Evolutionary conservation across 2,888 invertebrate species (phyloP).

Genomic region (Anorthoa munda): DNA sequence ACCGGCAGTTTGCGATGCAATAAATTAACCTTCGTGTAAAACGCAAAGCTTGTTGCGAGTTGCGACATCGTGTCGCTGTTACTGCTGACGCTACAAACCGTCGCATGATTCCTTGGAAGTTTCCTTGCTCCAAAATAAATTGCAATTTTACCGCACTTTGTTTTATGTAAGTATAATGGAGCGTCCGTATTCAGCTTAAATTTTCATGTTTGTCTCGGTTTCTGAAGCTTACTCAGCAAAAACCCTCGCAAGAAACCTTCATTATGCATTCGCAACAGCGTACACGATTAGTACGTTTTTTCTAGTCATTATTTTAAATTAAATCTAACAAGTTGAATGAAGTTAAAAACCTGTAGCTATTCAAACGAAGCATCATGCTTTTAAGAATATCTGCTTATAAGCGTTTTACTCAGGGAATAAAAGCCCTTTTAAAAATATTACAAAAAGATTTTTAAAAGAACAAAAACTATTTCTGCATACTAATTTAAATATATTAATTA

Average conservation of each 20-base stretch:
- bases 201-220: slow-evolving; percentile 30
- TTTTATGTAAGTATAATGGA: slow-evolving; percentile 39
- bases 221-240: slow-evolving; percentile 1
- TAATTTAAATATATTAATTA: slow-evolving; percentile 39
- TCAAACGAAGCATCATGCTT: slow-evolving; percentile 7
- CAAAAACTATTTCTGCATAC: slow-evolving; percentile 35
- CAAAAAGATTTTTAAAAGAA: slow-evolving; percentile 16
- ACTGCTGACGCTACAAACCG: slow-evolving; percentile 37
- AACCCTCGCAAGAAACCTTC: not conserved
- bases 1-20: slow-evolving; percentile 62
- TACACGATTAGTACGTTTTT: slow-evolving; percentile 3
- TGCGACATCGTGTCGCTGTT: slow-evolving; percentile 46
- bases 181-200: slow-evolving; percentile 14
- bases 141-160: slow-evolving; percentile 35
- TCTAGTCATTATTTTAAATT: slow-evolving; percentile 14
- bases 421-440: slow-evolving; percentile 29
- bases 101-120: slow-evolving; percentile 41
- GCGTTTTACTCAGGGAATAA: slow-evolving; percentile 16
- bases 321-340: slow-evolving; percentile 19
- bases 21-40: slow-evolving; percentile 64
- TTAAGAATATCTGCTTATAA: slow-evolving; percentile 29
- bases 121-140: slow-evolving; percentile 55
- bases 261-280: slow-evolving; percentile 2
- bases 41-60: slow-evolving; percentile 52
- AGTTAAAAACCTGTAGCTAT: slow-evolving; percentile 2